Base-by-base conservation (phyloP, 2,888 invertebrate species). In the Tetanocera ferruginea region DNA sequence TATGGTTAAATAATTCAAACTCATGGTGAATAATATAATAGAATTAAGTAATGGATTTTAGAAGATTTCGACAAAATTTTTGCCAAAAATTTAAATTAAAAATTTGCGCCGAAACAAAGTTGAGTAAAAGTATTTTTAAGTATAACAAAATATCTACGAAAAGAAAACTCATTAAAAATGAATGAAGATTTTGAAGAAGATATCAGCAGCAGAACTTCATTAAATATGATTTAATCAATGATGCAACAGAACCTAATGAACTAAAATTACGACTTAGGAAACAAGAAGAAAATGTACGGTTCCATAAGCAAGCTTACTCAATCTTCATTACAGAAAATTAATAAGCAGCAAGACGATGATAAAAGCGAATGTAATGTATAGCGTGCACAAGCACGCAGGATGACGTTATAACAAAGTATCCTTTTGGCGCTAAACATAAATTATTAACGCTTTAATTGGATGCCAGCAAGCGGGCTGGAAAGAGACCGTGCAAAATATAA, bases 371-470 rank as follows among this genome's bases (percentile, higher is more conserved):
- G 25, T 23, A 25, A 23, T 19, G 51, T 49, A 17, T 37, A 1
- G 62, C 25, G 28, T 14, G 34, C 17, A 19, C 11, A 11, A 51
- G 51, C 14, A 49, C 6, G 51, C 43, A 43, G 43, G 67, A 37
- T 19, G 51, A 23, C 19, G 31, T n/a, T 23, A 67, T 34, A 37
- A 51, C 49, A 69, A 69, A 69, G 69, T 49, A 69, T 69, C 69
- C 69, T 69, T 69, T 69, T 28, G 51, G 51, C 69, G 49, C 23
- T 69, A 51, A 69, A 69, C 51, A 69, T 69, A 69, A 69, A 69
- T 69, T 69, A 69, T 69, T 25, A 49, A 23, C 51, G 69, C 51
- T 69, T 51, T 34, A 69, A 69, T 69, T 69, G 69, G 51, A 69
- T 51, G 69, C 69, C 69, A 9, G 66, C 31, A n/a, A 17, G 25